Base-by-base conservation (phyloP, 2,888 invertebrate genomes). In the Metellina segmentata region DNA sequence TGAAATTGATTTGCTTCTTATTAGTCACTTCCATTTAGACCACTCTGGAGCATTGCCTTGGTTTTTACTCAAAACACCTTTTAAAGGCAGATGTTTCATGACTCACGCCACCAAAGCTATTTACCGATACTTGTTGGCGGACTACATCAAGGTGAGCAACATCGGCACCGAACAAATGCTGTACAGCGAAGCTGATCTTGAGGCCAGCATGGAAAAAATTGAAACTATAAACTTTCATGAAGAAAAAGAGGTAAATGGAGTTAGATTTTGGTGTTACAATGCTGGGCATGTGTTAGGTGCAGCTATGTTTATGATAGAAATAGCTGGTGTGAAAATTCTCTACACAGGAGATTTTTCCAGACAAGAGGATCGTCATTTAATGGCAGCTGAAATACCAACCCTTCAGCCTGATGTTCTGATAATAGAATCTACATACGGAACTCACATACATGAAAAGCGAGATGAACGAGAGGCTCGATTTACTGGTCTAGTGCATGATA, bases 221-320 rank as follows among this genome's bases (percentile, higher is more conserved):
- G 99, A 99, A 96, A 98, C 99, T 0, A 97, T 99, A 13, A 99
- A 99, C 95, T 99, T 99, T 94, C 99, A 99, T 93, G 99, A 99
- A 95, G 99, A 99, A 95, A 98, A 98, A 94, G 99, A 99, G 94
- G 98, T 99, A 0, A 97, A 98, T 94, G 99, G 94, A 34, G 87
- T 99, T 0, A 97, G 98, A 94, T 99, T 99, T 95, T 99, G 99
- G 98, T 99, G 99, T 0, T 99, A 99, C 95, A 98, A 98, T 95
- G 99, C 99, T 0, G 99, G 99, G 0, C 99, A 99, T 95, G 99
- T 99, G 5, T 96, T 99, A 0, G 99, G 99, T 0, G 99, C 99
- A 0, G 99, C 99, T 87, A 99, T 99, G 99, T 99, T 99, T 95
- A 99, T 99, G 99, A 98, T 99, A 91, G 99, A 99, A 96, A 99